Percentiles rank a stretch among this genome's conserved stretches.
These are phyloP conservation scores for Diplazon laetatorius DNA, from an alignment of 2,888 invertebrate genomes.

Conservation along the genomic window DNA sequence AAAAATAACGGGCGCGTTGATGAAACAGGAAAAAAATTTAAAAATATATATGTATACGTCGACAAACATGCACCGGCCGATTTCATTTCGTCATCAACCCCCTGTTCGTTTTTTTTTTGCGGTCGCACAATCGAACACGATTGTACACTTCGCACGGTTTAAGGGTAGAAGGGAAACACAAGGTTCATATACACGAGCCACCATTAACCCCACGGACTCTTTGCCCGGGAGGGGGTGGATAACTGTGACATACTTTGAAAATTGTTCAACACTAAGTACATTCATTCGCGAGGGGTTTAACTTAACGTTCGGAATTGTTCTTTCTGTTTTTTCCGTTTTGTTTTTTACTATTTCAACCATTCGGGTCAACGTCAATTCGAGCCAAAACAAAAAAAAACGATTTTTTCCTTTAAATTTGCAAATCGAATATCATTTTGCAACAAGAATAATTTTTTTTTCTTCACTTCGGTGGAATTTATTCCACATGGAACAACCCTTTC, in stretches of 20 bases:
- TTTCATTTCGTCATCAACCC: constrained; percentile 10
- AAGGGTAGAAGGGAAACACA: neutral
- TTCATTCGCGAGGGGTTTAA: too few relatives aligned
- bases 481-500: too few relatives aligned
- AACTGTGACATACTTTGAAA: neutral
- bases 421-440: too few relatives aligned
- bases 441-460: too few relatives aligned
- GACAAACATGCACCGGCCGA: constrained; percentile 4
- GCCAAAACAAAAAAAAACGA: too few relatives aligned
- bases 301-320: too few relatives aligned
- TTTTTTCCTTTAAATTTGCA: too few relatives aligned
- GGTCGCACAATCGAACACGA: constrained; percentile 23
- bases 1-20: constrained; percentile 15
- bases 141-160: neutral
- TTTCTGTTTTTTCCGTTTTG: too few relatives aligned
- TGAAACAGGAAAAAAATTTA: constrained; percentile 7
- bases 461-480: too few relatives aligned
- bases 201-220: neutral
- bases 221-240: neutral
- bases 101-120: neutral
- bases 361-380: too few relatives aligned
- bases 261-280: neutral
- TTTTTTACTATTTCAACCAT: too few relatives aligned
- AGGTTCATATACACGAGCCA: neutral
- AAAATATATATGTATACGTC: too few relatives aligned